Base-by-base conservation (phyloP, 2,113 vertebrate genomes). In the Gavia stellata region DNA sequence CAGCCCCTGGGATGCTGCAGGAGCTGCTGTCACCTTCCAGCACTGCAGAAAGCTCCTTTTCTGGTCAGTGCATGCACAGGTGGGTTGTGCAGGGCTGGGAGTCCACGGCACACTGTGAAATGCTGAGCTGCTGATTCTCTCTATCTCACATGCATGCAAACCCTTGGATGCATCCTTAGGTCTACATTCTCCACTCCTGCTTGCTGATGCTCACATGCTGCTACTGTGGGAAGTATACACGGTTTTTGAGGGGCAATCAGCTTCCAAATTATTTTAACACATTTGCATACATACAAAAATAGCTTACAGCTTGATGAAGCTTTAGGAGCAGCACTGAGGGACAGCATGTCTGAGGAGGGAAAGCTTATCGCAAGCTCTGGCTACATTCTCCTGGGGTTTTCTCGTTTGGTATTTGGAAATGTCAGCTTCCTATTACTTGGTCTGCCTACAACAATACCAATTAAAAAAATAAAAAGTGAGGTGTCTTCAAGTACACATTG, bases 361-460 rank as follows among this genome's bases (percentile, higher is more conserved):
- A 25, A 53, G 74, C 50, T 79, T 66, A 29, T 62, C 14, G 1
- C 0, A 5, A 73, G 73, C 77, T 78, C 77, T 47, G 42, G 25
- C 45, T 77, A 7, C 4, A 1, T 90, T 79, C 74, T 84, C 47
- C 58, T 75, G 67, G 47, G 83, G 23, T 81, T 89, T 70, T 88
- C 80, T 87, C 21, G 7, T 66, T 53, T 81, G 73, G 65, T 81
- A n/a, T 92, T 96, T 94, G 67, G 87, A 94, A 96, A 94, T 92
- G 93, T 92, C 92, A 92, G 47, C 75, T 90, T 84, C 68, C 40
- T 40, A 3, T 68, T 81, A 29, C 63, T 96, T 72, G 85, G 93
- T 94, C 94, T 45, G 67, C 86, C 94, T 94, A 70, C 93, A 96
- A 63, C 89, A 96, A 67, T 74, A 61, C 91, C 85, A 94, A 85